Base-by-base conservation (phyloP, 1,140 invertebrate species). In the Megalopta genalis region DNA sequence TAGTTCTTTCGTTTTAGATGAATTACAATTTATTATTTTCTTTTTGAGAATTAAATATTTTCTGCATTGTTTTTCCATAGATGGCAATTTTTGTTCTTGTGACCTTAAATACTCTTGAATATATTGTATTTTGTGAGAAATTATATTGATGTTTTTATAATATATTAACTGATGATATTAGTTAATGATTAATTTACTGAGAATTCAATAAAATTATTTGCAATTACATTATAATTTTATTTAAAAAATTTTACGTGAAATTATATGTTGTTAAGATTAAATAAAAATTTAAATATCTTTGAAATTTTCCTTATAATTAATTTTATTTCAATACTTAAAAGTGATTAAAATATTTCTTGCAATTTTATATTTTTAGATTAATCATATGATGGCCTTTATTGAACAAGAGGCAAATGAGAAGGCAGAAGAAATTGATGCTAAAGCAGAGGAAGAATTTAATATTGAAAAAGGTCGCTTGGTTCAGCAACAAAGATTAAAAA, bases 371-470 rank as follows among this genome's bases (percentile, higher is more conserved):
- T 93, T 93, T 73, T 91, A 99, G 98, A 99, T 99, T 93, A 98
- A 99, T 94, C 99, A 99, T 93, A 99, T 99, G 99, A 99, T 99
- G 98, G 99, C 98, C 93, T 99, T 99, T 95, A 99, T 99, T 94
- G 99, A 99, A 94, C 99, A 99, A 95, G 99, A 99, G 93, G 99
- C 99, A 92, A 99, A 99, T 95, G 99, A 99, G 95, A 99, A 99
- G 94, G 99, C 98, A 60, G 99, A 99, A 94, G 99, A 99, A 96
- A 99, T 99, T 92, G 99, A 99, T 95, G 98, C 98, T 23, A 99
- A 99, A 94, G 99, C 99, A 62, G 99, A 99, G 92, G 99, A 99
- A 94, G 99, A 99, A 93, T 99, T 99, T 92, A 99, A 99, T 93
- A 99, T 99, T 92, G 99, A 99, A 93, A 99, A 99, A 90, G 99